These are phyloP conservation scores for Cuculus canorus DNA, from an alignment of 2,797 vertebrate genomes.

Conservation along the genomic window DNA sequence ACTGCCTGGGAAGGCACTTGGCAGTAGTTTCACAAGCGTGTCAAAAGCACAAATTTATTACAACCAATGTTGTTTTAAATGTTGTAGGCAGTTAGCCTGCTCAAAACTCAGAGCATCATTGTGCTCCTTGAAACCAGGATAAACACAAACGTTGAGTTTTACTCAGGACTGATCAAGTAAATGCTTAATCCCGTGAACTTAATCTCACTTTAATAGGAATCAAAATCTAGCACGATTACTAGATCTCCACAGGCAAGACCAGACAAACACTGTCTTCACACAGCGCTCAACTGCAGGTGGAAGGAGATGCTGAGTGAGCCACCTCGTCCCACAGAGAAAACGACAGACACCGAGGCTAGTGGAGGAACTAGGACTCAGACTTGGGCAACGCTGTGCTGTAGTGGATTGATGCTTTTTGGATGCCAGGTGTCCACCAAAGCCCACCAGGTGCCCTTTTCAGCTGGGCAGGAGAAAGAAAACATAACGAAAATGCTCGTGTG, in stretches of 20 bases:
- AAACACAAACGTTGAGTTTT: not conserved
- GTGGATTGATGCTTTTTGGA: no score
- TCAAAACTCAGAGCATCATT: not conserved
- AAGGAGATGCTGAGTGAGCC: not conserved
- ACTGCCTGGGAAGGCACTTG: not conserved
- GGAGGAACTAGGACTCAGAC: not conserved
- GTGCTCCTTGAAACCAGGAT: not conserved
- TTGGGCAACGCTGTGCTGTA: no score
- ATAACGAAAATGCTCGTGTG: no score
- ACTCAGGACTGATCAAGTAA: not conserved
- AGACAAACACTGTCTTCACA: not conserved
- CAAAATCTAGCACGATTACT: not conserved
- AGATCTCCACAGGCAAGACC: not conserved
- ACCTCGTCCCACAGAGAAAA: not conserved
- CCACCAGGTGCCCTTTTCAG: no score
- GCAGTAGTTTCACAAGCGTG: not conserved
- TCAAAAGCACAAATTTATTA: not conserved
- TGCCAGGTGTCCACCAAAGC: no score
- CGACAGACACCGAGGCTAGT: accelerated
- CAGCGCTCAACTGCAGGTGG: not conserved
- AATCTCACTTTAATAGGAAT: not conserved
- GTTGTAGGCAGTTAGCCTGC: not conserved
- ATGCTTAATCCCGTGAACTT: not conserved
- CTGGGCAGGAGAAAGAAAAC: no score
- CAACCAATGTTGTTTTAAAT: not conserved